Evolutionary conservation across 2,797 vertebrate species (phyloP).

Genomic region (Parotocinclus haroldoi): DNA sequence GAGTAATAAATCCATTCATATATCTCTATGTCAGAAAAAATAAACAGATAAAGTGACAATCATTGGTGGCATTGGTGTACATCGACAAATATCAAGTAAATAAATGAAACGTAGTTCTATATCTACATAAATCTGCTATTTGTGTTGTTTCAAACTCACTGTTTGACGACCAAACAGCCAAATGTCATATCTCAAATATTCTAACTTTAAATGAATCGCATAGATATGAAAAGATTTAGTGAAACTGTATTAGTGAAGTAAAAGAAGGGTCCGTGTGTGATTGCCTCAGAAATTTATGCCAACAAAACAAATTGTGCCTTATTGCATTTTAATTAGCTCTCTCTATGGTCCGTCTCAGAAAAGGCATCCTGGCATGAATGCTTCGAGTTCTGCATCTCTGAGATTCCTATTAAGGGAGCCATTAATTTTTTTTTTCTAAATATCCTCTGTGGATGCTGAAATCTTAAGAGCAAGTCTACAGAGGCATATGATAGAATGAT

Average conservation of each 20-base stretch:
- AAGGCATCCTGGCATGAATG: conserved; percentile 28
- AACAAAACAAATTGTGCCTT: conserved; percentile 51
- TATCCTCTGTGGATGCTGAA: conserved; percentile 5
- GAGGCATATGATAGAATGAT: conserved; percentile 3
- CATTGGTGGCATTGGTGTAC: too few relatives aligned
- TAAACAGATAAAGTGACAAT: too few relatives aligned
- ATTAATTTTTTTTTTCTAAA: conserved; percentile 15
- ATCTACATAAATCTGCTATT: not conserved
- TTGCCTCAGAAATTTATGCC: conserved; percentile 29
- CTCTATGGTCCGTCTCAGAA: conserved; percentile 56
- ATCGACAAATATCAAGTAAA: too few relatives aligned
- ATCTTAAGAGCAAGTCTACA: not conserved
- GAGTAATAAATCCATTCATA: too few relatives aligned
- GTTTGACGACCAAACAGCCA: not conserved
- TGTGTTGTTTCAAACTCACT: not conserved
- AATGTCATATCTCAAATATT: conserved; percentile 8
- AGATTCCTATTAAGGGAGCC: conserved; percentile 27
- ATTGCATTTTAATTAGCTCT: conserved; percentile 52
- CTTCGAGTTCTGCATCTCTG: conserved; percentile 5
- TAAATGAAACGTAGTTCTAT: too few relatives aligned
- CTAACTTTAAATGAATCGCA: conserved; percentile 6
- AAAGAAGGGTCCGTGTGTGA: not conserved
- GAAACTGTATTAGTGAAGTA: not conserved
- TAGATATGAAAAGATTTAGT: not conserved
- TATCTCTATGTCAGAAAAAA: too few relatives aligned